phyloP scores from a whole-genome alignment of 1,140 invertebrate genomes.

The Arion vulgaris region DNA sequence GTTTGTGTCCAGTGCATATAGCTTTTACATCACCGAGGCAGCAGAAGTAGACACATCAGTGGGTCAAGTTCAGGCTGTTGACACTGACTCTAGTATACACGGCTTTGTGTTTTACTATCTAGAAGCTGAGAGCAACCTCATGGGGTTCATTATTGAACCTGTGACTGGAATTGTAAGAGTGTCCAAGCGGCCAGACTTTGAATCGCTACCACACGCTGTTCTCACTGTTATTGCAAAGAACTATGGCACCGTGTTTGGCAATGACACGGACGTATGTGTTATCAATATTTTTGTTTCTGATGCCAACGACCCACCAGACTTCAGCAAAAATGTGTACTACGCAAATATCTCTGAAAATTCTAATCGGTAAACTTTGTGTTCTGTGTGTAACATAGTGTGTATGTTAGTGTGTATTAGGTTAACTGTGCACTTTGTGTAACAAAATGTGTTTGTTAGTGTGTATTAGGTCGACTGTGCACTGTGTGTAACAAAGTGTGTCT shows the following conservation, averaged over 20 bases:
- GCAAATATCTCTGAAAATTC: slow-evolving; percentile 84
- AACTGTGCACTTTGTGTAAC: too few species aligned
- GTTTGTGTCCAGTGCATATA: slow-evolving; percentile 92
- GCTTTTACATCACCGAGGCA: slow-evolving; percentile 94
- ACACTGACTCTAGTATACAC: slow-evolving; percentile 91
- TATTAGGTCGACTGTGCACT: too few species aligned
- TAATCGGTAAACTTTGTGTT: slow-evolving; percentile 13
- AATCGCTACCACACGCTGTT: slow-evolving; percentile 91
- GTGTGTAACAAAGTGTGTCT: too few species aligned
- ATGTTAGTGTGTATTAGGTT: too few species aligned
- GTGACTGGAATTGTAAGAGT: slow-evolving; percentile 85
- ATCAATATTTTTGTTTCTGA: slow-evolving; percentile 94
- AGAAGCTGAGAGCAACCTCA: slow-evolving; percentile 92
- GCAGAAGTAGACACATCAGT: slow-evolving; percentile 88
- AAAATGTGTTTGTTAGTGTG: too few species aligned
- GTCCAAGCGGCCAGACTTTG: slow-evolving; percentile 84
- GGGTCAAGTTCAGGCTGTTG: slow-evolving; percentile 89
- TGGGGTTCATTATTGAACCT: slow-evolving; percentile 89
- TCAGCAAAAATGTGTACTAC: slow-evolving; percentile 83
- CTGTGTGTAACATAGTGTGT: too few species aligned
- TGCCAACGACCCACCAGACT: slow-evolving; percentile 95
- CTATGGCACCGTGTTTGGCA: slow-evolving; percentile 89
- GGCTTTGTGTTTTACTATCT: slow-evolving; percentile 92
- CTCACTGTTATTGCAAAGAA: slow-evolving; percentile 96
- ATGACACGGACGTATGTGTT: slow-evolving; percentile 95